These are phyloP conservation scores for Alsophila aescularia DNA, from an alignment of 2,888 invertebrate species.

Conservation along the genomic window DNA sequence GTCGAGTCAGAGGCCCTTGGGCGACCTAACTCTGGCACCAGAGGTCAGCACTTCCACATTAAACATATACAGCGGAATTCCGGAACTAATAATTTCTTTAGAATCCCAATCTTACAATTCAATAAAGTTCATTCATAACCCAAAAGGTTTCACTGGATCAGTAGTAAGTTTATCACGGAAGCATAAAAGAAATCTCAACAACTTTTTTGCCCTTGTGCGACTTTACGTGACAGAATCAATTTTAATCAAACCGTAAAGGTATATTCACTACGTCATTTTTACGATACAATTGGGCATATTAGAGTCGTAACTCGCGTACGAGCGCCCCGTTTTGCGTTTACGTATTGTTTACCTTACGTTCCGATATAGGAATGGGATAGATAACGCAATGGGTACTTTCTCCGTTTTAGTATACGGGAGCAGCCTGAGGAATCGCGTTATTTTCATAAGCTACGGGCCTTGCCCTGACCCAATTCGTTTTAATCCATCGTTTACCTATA, in stretches of 20 bases:
- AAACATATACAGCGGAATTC: no score
- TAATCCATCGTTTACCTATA: slow-evolving; percentile 84
- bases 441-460: slow-evolving; percentile 76
- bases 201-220: slow-evolving; percentile 10
- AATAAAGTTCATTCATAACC: neutral
- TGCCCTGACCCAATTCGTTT: slow-evolving; percentile 81
- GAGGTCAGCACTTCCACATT: no score
- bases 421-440: slow-evolving; percentile 64
- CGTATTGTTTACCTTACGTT: slow-evolving; percentile 47
- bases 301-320: slow-evolving; percentile 40
- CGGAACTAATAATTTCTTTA: no score
- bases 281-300: slow-evolving; percentile 39
- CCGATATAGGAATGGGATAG: slow-evolving; percentile 50
- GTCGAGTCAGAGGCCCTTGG: no score
- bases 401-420: slow-evolving; percentile 55
- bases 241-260: slow-evolving; percentile 38
- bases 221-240: slow-evolving; percentile 28
- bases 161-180: neutral
- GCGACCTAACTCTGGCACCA: no score
- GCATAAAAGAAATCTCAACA: slow-evolving; percentile 4
- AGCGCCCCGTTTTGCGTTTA: slow-evolving; percentile 41
- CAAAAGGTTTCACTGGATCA: neutral
- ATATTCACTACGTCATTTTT: slow-evolving; percentile 35
- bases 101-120: no score
- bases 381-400: slow-evolving; percentile 61